Percentiles rank a stretch among this genome's conserved stretches.
Conservation (phyloP, 2,797 vertebrate genomes). For the Linurgus olivaceus region DNA sequence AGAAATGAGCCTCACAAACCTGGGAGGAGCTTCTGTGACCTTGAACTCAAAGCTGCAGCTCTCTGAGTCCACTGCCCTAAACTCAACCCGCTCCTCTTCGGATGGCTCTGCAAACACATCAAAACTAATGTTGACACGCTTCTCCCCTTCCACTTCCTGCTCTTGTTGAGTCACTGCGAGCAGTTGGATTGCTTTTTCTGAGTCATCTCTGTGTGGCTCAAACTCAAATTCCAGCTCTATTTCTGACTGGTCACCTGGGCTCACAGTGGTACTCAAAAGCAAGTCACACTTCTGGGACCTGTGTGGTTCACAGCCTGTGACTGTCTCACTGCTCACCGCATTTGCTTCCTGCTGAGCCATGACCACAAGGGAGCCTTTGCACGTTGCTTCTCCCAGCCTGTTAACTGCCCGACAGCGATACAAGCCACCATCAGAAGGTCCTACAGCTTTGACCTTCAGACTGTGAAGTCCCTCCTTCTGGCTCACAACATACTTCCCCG, state of each 20-base stretch:
- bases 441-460: slow-evolving; percentile 83
- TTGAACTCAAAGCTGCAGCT: slow-evolving; percentile 92
- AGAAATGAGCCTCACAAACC: slow-evolving; percentile 85
- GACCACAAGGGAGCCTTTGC: slow-evolving; percentile 84
- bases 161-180: slow-evolving; percentile 81
- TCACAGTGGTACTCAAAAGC: slow-evolving; percentile 79
- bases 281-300: slow-evolving; percentile 82
- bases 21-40: slow-evolving; percentile 86
- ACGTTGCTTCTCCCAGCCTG: slow-evolving; percentile 88
- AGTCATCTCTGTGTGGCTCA: slow-evolving; percentile 78
- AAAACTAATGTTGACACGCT: slow-evolving; percentile 82
- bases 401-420: slow-evolving; percentile 90
- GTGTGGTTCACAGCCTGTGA: slow-evolving; percentile 68
- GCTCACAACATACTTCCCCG: slow-evolving; percentile 82
- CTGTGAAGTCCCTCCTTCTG: slow-evolving; percentile 89
- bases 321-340: slow-evolving; percentile 70
- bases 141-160: slow-evolving; percentile 79
- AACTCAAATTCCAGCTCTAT: slow-evolving; percentile 90
- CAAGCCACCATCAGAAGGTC: slow-evolving; percentile 82
- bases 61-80: slow-evolving; percentile 83
- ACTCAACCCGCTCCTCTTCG: slow-evolving; percentile 83
- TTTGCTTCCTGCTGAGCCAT: slow-evolving; percentile 71
- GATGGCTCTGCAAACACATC: slow-evolving; percentile 86
- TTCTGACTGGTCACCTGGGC: slow-evolving; percentile 82
- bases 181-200: slow-evolving; percentile 80